phyloP scores from a whole-genome alignment of 1,140 invertebrate genomes.

The Cyrtorhinus lividipennis region DNA sequence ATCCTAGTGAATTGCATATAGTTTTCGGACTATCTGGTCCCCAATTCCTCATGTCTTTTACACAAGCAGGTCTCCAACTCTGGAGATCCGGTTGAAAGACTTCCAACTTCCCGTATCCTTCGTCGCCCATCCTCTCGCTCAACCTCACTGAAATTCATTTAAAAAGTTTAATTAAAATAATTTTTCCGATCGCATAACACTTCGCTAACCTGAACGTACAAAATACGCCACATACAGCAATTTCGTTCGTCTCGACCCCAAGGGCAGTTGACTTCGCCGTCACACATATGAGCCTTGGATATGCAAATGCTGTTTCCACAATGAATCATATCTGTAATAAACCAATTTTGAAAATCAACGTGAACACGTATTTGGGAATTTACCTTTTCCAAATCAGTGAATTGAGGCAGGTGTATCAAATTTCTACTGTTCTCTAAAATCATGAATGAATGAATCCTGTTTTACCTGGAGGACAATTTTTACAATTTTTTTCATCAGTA shows the following conservation, averaged over 20 bases:
- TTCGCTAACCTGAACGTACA: too few species aligned
- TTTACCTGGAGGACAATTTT: constrained; percentile 39
- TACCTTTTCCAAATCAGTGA: too few species aligned
- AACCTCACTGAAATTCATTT: constrained; percentile 51
- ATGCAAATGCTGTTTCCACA: constrained; percentile 63
- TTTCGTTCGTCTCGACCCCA: constrained; percentile 76
- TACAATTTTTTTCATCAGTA: constrained; percentile 65
- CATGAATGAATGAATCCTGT: not conserved
- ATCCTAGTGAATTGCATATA: constrained; percentile 59
- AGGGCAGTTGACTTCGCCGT: constrained; percentile 71
- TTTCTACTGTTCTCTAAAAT: too few species aligned
- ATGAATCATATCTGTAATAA: constrained; percentile 43
- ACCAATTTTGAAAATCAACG: not conserved
- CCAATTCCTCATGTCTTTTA: constrained; percentile 37
- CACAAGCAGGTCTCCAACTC: constrained; percentile 58
- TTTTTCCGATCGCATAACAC: too few species aligned
- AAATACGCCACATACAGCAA: constrained; percentile 63
- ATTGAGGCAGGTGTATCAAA: too few species aligned
- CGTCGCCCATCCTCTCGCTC: constrained; percentile 58
- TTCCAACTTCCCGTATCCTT: constrained; percentile 54
- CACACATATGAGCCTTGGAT: constrained; percentile 57
- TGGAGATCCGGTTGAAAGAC: constrained; percentile 54
- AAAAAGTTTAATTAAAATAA: too few species aligned
- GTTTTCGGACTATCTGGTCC: constrained; percentile 42
- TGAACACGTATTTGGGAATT: not conserved